These are phyloP conservation scores for Sphyrna mokarran DNA, from an alignment of 2,113 vertebrate species.

Conservation along the genomic window DNA sequence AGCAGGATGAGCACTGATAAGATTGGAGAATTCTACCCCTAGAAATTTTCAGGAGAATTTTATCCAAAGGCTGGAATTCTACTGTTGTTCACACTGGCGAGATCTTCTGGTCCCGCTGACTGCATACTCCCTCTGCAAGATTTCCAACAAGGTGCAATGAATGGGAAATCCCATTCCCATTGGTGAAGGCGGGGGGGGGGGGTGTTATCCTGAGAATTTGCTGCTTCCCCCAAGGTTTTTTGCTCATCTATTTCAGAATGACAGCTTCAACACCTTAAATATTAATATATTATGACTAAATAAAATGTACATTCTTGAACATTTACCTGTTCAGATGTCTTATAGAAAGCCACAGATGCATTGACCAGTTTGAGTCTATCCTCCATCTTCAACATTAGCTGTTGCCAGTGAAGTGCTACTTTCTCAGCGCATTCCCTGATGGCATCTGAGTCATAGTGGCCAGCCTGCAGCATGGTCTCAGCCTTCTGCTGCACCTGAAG, in stretches of 20 bases:
- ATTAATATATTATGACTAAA: not conserved
- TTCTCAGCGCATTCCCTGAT: conserved; percentile 89
- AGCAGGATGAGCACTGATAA: too few relatives aligned
- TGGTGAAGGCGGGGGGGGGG: too few relatives aligned
- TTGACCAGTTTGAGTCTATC: conserved; percentile 95
- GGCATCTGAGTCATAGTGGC: conserved; percentile 86
- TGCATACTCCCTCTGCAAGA: too few relatives aligned
- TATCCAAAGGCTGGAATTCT: too few relatives aligned
- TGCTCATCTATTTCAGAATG: not conserved
- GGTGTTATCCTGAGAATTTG: too few relatives aligned
- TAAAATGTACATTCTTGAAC: conserved; percentile 34
- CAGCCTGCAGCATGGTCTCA: conserved; percentile 82
- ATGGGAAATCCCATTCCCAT: too few relatives aligned
- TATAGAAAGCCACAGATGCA: conserved; percentile 95
- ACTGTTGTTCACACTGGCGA: too few relatives aligned
- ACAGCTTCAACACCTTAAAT: not conserved
- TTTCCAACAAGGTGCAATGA: too few relatives aligned
- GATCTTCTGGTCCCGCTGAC: too few relatives aligned
- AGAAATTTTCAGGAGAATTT: too few relatives aligned
- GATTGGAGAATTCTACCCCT: too few relatives aligned
- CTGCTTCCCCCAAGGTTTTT: not conserved
- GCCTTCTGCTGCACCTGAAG: conserved; percentile 97
- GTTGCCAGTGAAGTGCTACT: conserved; percentile 95
- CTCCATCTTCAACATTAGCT: conserved; percentile 98
- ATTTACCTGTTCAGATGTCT: conserved; percentile 93